Percentiles rank a stretch among this genome's conserved stretches.
Conservation (phyloP, 2,797 vertebrate species). For the Tarsius wallacei region DNA sequence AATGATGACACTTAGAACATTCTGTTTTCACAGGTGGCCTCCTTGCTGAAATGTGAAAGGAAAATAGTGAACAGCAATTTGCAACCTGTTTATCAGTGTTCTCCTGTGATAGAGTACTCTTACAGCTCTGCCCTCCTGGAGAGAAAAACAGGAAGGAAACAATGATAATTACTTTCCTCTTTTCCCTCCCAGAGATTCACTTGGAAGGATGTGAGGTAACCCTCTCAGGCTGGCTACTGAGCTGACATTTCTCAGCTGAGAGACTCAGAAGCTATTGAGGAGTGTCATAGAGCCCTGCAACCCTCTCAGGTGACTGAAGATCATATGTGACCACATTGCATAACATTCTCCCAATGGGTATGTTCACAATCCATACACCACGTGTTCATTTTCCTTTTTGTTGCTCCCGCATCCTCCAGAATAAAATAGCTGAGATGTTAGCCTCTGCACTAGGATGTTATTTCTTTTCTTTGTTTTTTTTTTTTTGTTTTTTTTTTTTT, state of each 20-base stretch:
- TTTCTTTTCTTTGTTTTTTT: no score
- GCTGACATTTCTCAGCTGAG: neutral
- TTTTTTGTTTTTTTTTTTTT: no score
- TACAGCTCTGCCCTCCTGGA: neutral
- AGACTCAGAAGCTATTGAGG: neutral
- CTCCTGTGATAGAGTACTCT: neutral
- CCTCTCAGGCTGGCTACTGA: neutral
- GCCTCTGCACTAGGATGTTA: neutral
- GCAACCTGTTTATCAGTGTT: conserved; percentile 30
- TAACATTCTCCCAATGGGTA: neutral
- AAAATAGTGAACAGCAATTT: conserved; percentile 45
- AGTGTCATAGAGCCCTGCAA: neutral
- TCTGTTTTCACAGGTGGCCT: conserved; percentile 76
- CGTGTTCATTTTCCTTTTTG: neutral
- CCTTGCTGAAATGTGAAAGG: conserved; percentile 53
- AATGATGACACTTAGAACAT: conserved; percentile 32
- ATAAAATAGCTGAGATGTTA: conserved; percentile 5
- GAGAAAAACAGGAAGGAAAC: neutral
- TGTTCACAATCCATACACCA: neutral
- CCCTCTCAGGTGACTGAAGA: neutral
- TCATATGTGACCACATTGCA: neutral
- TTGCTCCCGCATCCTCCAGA: neutral
- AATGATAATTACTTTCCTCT: neutral
- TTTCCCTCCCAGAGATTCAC: neutral
- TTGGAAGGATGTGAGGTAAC: neutral